These are phyloP conservation scores for Xyrichtys novacula DNA, from an alignment of 2,797 vertebrate genomes.

Conservation along the genomic window DNA sequence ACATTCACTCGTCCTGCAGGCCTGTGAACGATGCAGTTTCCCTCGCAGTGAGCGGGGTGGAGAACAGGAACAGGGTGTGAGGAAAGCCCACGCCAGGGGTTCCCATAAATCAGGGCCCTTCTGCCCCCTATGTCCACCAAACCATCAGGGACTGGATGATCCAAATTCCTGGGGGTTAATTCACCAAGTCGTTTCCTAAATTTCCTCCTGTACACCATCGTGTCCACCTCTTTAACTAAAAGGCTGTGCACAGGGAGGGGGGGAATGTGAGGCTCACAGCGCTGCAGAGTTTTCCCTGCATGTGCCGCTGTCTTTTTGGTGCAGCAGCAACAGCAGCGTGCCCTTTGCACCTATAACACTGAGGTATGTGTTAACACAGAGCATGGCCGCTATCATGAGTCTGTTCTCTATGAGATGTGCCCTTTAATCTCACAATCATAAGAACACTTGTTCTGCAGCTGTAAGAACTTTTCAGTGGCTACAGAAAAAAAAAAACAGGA, in stretches of 20 bases:
- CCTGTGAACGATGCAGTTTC: conserved; percentile 51
- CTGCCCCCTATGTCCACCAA: conserved; percentile 79
- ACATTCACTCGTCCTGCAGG: conserved; percentile 8
- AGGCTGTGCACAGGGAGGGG: conserved; percentile 18
- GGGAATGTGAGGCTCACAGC: conserved; percentile 41
- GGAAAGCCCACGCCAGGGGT: conserved; percentile 87
- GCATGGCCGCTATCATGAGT: conserved; percentile 57
- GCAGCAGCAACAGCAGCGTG: conserved; percentile 35
- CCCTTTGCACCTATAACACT: conserved; percentile 78
- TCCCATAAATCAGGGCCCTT: conserved; percentile 92
- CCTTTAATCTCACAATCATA: conserved; percentile 73
- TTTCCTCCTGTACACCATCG: conserved; percentile 69
- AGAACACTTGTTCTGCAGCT: conserved; percentile 59
- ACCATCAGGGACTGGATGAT: conserved; percentile 81
- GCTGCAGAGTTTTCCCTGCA: conserved; percentile 33
- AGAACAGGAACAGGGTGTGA: conserved; percentile 90
- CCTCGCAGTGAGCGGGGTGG: conserved; percentile 66
- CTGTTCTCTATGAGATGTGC: conserved; percentile 47
- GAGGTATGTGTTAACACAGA: conserved; percentile 58
- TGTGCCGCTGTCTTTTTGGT: conserved; percentile 32
- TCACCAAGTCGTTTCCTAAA: conserved; percentile 81
- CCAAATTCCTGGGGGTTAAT: conserved; percentile 87
- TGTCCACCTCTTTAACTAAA: conserved; percentile 50
- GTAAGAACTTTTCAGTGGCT: conserved; percentile 25
- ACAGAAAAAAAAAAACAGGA: conserved; percentile 21